Percentiles rank a stretch among this genome's conserved stretches.
These are phyloP conservation scores for Peromyscus attwateri DNA, from an alignment of 2,797 vertebrate genomes.

Conservation along the genomic window DNA sequence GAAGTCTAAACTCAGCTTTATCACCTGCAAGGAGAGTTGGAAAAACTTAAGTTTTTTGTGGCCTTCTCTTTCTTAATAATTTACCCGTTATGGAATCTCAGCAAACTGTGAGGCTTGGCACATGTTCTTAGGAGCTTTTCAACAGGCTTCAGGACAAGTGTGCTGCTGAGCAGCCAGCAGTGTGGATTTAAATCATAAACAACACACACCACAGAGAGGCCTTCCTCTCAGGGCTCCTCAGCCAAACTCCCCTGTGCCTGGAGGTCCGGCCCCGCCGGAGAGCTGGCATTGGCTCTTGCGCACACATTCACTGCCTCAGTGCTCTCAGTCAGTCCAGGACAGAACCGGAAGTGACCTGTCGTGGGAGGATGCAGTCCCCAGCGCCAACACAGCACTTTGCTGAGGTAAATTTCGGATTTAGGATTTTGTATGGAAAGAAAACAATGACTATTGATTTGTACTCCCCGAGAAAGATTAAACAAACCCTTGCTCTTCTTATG, in stretches of 20 bases:
- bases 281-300: not conserved
- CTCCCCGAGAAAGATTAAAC: slow-evolving; percentile 42
- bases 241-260: not conserved
- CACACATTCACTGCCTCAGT: too few relatives aligned
- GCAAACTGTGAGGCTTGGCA: not conserved
- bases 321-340: not conserved
- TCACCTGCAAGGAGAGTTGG: not conserved
- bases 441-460: slow-evolving; percentile 61
- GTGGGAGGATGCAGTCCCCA: not conserved
- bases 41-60: not conserved
- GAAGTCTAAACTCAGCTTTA: not conserved
- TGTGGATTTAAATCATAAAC: not conserved
- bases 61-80: not conserved
- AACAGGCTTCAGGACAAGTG: not conserved
- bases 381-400: not conserved
- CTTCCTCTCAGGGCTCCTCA: not conserved
- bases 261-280: not conserved
- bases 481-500: slow-evolving; percentile 57
- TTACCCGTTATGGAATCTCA: not conserved
- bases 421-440: slow-evolving; percentile 32
- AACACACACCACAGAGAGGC: not conserved
- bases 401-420: slow-evolving; percentile 55
- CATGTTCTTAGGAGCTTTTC: not conserved
- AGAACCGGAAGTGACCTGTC: not conserved
- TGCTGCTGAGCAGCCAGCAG: not conserved